A percentile compares a stretch with the other conserved stretches of the same genome.
These are phyloP conservation scores for Zonotrichia albicollis DNA, from an alignment of 2,797 vertebrate genomes.

Conservation along the genomic window DNA sequence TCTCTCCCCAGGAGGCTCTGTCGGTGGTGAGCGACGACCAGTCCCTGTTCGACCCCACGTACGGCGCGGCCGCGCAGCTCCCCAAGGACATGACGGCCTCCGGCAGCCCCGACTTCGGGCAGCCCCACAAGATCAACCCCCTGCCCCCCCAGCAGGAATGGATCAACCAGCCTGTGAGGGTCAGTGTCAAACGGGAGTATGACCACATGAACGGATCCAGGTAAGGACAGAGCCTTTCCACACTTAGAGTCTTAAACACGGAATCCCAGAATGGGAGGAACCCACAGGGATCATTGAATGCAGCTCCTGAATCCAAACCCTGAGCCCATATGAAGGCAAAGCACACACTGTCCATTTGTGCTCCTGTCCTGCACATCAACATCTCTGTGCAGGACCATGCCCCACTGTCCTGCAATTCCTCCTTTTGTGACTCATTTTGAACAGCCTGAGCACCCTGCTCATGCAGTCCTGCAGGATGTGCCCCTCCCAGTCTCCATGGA, in stretches of 20 bases:
- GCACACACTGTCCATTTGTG: rapidly evolving
- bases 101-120: constrained; percentile 94
- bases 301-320: not conserved
- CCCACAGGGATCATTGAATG: rapidly evolving
- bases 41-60: constrained; percentile 95
- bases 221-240: constrained; percentile 70
- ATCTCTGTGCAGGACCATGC: not conserved
- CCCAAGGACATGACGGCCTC: constrained; percentile 99
- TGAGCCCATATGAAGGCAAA: not conserved
- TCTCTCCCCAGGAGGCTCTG: constrained; percentile 90
- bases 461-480: not conserved
- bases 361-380: not conserved
- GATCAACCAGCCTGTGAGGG: constrained; percentile 92
- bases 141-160: constrained; percentile 96
- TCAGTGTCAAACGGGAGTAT: constrained; percentile 96
- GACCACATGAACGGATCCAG: constrained; percentile 99
- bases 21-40: constrained; percentile 99
- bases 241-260: rapidly evolving
- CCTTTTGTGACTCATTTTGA: not conserved
- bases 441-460: not conserved
- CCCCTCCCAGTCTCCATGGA: not conserved
- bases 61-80: constrained; percentile 91
- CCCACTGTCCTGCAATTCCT: not conserved
- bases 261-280: no score
- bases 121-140: constrained; percentile 97